These are phyloP conservation scores for Diceros bicornis DNA, from an alignment of 2,797 vertebrate genomes.

Conservation along the genomic window DNA sequence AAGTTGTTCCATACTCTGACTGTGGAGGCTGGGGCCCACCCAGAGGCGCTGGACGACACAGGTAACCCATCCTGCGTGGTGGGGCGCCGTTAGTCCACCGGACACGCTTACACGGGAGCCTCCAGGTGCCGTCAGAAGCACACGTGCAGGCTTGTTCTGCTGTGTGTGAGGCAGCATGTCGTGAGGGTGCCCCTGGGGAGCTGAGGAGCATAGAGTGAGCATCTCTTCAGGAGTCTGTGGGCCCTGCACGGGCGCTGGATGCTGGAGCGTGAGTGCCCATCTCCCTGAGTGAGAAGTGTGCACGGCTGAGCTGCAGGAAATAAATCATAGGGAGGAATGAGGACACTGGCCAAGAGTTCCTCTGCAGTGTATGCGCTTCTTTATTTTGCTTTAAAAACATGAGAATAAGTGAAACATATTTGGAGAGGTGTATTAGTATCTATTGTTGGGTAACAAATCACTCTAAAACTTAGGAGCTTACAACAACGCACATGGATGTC, in stretches of 20 bases:
- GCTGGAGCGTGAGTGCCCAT: rapidly evolving
- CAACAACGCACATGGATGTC: rapidly evolving
- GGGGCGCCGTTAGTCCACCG: rapidly evolving
- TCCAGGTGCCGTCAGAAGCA: rapidly evolving
- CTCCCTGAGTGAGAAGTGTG: rapidly evolving
- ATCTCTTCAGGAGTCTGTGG: not conserved
- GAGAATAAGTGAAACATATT: rapidly evolving
- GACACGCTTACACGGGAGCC: rapidly evolving
- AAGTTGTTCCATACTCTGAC: conserved; percentile 96
- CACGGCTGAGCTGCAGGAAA: rapidly evolving
- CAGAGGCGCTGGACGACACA: conserved; percentile 91
- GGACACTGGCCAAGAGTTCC: rapidly evolving
- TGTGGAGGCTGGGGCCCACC: conserved; percentile 91
- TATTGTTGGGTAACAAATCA: rapidly evolving
- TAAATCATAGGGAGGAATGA: rapidly evolving
- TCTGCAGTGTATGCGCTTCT: not conserved
- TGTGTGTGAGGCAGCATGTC: rapidly evolving
- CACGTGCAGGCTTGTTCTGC: not conserved
- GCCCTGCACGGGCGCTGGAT: rapidly evolving
- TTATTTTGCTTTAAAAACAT: rapidly evolving
- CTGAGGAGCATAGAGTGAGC: rapidly evolving
- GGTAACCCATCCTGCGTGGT: conserved; percentile 86
- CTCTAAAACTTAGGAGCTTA: not conserved
- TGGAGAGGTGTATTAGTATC: rapidly evolving
- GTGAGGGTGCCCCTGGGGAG: rapidly evolving